Base-by-base conservation (phyloP, 2,797 vertebrate genomes). In the Mus caroli region DNA sequence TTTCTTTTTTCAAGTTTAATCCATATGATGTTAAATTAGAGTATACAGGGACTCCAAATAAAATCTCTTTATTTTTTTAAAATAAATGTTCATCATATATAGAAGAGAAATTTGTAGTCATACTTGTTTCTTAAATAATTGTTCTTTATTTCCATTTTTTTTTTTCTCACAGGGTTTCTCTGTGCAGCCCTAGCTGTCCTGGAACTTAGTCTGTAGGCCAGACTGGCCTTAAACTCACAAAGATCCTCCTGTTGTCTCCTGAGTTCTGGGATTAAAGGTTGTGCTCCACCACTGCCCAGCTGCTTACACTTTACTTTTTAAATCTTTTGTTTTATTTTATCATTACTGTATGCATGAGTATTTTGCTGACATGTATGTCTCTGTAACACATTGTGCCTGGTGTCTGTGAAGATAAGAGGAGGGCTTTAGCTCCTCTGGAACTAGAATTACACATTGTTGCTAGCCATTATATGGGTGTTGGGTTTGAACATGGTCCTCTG, bases 71-170 rank as follows among this genome's bases (percentile, higher is more conserved):
- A 43, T 43, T 14, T 43, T 92, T 96, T 75, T 84, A 80, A 86
- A 86, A 73, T 31, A 94, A 88, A 90, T 43, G 46, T 96, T 95
- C 52, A 73, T 67, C 54, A 26, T 82, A 60, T 94, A 85, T 64
- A 46, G 43, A 40, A 76, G 96, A 95, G 40, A 79, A 73, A 95
- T 96, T 92, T 76, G 83, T 60, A 94, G 50, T 94, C 31, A 67
- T 50, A 7, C 83, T 91, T 95, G 54, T 87, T 50, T 46, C 6
- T 69, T 43, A 43, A 43, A 43, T 69, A 31, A 54, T 54, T 69
- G 17, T 40, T 73, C 3, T 40, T 73, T 73, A 37, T 73, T 71
- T 20, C 6, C 0, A 7, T 26, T 73, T 20, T 73, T 37, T 71
- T n/a, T 73, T 12, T 37, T 37, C 6, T 3, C 8, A 73, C n/a